Conservation (phyloP, 2,888 invertebrate species). For the Meteorus colon region DNA sequence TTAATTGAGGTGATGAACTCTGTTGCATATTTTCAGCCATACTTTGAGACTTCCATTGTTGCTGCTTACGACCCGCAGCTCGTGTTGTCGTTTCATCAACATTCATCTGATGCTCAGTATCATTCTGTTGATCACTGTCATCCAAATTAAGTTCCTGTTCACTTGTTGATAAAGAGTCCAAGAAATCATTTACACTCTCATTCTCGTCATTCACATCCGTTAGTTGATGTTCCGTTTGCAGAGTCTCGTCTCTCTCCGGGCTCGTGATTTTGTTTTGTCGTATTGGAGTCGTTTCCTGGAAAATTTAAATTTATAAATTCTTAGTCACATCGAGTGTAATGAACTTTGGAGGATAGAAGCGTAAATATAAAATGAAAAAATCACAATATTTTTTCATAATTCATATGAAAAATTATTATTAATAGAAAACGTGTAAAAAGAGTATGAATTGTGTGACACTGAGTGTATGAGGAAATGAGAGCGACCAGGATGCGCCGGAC, state of each 20-base stretch:
- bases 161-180: conserved; percentile 55
- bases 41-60: conserved; percentile 75
- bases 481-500: conserved; percentile 26
- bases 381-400: not conserved
- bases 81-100: conserved; percentile 55
- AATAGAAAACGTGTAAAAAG: conserved; percentile 16
- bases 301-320: conserved; percentile 14
- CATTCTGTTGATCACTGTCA: conserved; percentile 38
- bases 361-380: not conserved
- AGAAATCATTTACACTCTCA: conserved; percentile 57
- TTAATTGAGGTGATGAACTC: conserved; percentile 23
- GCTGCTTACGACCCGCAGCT: conserved; percentile 60
- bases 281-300: conserved; percentile 47
- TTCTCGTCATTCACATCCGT: conserved; percentile 52
- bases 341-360: conserved; percentile 9
- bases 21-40: conserved; percentile 69
- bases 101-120: conserved; percentile 46
- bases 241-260: conserved; percentile 58
- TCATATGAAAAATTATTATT: not conserved
- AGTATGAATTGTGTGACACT: not conserved
- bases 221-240: conserved; percentile 4
- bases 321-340: conserved; percentile 11
- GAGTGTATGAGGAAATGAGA: not conserved
- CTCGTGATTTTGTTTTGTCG: conserved; percentile 57
- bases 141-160: conserved; percentile 44